Conservation (phyloP, 2,113 vertebrate genomes). For the Tragelaphus buxtoni region DNA sequence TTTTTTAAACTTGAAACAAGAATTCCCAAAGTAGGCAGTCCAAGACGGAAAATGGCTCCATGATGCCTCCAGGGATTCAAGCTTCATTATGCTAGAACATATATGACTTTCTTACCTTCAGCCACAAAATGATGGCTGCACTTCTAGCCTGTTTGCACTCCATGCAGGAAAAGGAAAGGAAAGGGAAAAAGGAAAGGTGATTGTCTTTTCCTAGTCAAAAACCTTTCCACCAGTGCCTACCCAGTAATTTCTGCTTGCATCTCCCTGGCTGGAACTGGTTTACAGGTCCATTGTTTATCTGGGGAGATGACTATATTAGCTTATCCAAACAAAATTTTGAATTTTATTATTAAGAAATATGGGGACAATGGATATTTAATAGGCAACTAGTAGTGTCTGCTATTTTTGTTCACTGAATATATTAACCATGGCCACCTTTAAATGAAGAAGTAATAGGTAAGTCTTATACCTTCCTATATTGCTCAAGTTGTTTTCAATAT, state of each 20-base stretch:
- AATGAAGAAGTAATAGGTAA: not conserved
- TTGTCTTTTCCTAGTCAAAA: not conserved
- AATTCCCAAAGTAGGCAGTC: not conserved
- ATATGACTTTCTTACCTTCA: not conserved
- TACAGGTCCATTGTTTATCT: not conserved
- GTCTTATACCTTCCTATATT: not conserved
- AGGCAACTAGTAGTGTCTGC: not conserved
- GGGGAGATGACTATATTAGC: not conserved
- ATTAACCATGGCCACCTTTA: not conserved
- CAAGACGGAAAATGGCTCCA: not conserved
- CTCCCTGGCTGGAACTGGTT: not conserved
- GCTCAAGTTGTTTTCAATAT: not conserved
- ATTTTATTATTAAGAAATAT: not conserved
- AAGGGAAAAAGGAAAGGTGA: not conserved
- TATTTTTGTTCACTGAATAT: not conserved
- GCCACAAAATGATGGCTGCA: not conserved
- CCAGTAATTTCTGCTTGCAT: not conserved
- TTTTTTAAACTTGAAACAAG: not conserved
- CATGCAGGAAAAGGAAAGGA: not conserved
- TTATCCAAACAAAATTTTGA: not conserved
- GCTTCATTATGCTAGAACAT: not conserved
- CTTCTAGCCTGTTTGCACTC: not conserved
- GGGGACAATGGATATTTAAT: not conserved
- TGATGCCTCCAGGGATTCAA: not conserved
- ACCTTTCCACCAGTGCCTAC: not conserved